Conservation (phyloP, 2,113 vertebrate genomes). For the Syrmaticus mikado region DNA sequence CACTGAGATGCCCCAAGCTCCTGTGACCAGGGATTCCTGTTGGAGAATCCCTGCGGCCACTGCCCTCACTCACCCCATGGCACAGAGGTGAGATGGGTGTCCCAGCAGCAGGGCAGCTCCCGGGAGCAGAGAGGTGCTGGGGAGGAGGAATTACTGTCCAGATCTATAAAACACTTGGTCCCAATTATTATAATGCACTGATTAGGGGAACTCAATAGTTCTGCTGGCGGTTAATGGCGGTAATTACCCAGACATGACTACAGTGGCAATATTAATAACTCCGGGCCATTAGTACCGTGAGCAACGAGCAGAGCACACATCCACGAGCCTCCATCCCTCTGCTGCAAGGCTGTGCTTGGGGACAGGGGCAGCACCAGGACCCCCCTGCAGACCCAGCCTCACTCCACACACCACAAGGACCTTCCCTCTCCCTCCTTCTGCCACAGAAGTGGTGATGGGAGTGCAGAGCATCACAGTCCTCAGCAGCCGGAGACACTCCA, state of each 20-base stretch:
- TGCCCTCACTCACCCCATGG: background rate
- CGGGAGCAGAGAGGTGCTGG: conserved; percentile 13
- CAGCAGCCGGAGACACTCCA: conserved; percentile 33
- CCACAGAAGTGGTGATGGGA: background rate
- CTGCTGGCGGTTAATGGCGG: conserved; percentile 71
- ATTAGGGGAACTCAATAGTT: conserved; percentile 74
- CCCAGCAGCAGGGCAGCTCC: background rate
- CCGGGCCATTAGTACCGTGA: conserved; percentile 73
- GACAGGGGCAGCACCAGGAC: background rate
- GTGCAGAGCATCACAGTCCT: background rate
- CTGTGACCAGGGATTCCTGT: background rate
- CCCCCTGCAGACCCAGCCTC: background rate
- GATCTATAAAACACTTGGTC: conserved; percentile 74
- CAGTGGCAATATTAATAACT: conserved; percentile 73
- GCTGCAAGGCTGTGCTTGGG: background rate
- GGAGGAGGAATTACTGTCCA: conserved; percentile 58
- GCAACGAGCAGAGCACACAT: conserved; percentile 59
- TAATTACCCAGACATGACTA: conserved; percentile 71
- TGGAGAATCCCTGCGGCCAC: background rate
- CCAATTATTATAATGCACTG: conserved; percentile 74
- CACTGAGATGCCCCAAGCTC: rapidly evolving
- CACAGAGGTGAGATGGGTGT: rapidly evolving
- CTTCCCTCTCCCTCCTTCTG: background rate
- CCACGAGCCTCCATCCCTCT: background rate
- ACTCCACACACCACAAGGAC: rapidly evolving